Evolutionary conservation across 2,113 vertebrate species (phyloP).

Genomic region (Corythoichthys haematopterus): DNA sequence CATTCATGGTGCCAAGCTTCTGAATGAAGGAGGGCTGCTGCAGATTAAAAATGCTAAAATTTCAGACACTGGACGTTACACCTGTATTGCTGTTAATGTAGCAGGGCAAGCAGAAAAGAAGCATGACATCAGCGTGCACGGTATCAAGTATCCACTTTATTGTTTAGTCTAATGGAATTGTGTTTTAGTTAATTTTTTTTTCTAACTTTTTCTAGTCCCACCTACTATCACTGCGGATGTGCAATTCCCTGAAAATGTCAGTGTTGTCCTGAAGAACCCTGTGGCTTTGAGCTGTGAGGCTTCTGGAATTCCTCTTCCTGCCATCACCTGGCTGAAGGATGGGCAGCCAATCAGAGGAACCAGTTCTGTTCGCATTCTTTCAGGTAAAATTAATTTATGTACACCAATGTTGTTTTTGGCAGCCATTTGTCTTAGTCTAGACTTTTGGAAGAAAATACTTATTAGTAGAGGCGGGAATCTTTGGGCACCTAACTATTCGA

Average conservation of each 20-base stretch:
- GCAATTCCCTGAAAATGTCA: conserved; percentile 80
- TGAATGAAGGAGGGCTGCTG: conserved; percentile 74
- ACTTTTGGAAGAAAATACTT: too few relatives aligned
- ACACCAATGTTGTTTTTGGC: neutral
- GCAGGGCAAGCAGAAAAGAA: conserved; percentile 87
- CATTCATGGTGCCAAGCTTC: conserved; percentile 58
- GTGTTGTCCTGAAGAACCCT: conserved; percentile 85
- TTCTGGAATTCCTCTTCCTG: conserved; percentile 87
- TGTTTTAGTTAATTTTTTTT: neutral
- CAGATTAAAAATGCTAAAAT: conserved; percentile 75
- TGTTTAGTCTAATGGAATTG: neutral
- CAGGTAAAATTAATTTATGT: conserved; percentile 72
- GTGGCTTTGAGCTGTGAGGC: conserved; percentile 84
- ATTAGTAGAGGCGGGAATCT: too few relatives aligned
- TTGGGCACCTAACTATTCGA: too few relatives aligned
- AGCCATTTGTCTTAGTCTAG: too few relatives aligned
- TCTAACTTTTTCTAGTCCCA: conserved; percentile 71
- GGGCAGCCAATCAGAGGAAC: conserved; percentile 74
- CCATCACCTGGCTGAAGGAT: conserved; percentile 86
- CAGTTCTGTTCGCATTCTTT: conserved; percentile 77
- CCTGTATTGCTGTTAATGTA: conserved; percentile 85
- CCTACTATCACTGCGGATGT: conserved; percentile 79
- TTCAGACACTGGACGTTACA: conserved; percentile 85
- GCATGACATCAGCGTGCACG: conserved; percentile 83
- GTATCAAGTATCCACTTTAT: conserved; percentile 62